Conservation (phyloP, 2,888 invertebrate species). For the Linnaemya tessellans region DNA sequence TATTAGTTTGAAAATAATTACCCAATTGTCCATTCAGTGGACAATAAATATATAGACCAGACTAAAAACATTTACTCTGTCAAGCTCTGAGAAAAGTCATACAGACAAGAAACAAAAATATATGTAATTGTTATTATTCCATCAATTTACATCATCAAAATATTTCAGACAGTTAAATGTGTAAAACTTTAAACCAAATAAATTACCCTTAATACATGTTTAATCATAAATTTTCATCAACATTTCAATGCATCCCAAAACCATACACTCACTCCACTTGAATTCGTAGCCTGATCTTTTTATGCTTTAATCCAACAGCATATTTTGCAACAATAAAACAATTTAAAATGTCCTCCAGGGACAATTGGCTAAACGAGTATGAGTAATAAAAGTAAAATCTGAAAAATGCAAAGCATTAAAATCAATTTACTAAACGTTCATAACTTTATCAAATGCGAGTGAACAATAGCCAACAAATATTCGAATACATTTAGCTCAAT, state of each 20-base stretch:
- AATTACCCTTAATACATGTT: constrained; percentile 24
- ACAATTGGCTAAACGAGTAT: constrained; percentile 55
- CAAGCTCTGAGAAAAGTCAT: neutral
- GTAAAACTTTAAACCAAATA: constrained; percentile 2
- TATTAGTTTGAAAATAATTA: too few relatives aligned
- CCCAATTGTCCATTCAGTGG: too few relatives aligned
- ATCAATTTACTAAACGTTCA: constrained; percentile 81
- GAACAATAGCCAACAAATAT: constrained; percentile 18
- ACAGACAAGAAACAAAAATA: too few relatives aligned
- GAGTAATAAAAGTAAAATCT: constrained; percentile 32
- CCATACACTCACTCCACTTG: neutral
- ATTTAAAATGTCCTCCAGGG: constrained; percentile 64
- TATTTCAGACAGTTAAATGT: constrained; percentile 13
- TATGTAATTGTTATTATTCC: too few relatives aligned
- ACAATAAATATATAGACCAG: too few relatives aligned
- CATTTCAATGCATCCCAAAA: constrained; percentile 35
- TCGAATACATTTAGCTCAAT: constrained; percentile 18
- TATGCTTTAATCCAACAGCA: constrained; percentile 8
- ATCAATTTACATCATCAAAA: neutral
- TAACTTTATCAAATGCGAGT: constrained; percentile 79
- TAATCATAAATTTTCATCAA: constrained; percentile 57
- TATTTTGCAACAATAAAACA: constrained; percentile 64
- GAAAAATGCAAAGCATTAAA: constrained; percentile 75
- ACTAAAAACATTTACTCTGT: too few relatives aligned
- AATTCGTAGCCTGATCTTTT: neutral